These are phyloP conservation scores for Cephus nigrinus DNA, from an alignment of 2,888 invertebrate genomes.

Conservation along the genomic window DNA sequence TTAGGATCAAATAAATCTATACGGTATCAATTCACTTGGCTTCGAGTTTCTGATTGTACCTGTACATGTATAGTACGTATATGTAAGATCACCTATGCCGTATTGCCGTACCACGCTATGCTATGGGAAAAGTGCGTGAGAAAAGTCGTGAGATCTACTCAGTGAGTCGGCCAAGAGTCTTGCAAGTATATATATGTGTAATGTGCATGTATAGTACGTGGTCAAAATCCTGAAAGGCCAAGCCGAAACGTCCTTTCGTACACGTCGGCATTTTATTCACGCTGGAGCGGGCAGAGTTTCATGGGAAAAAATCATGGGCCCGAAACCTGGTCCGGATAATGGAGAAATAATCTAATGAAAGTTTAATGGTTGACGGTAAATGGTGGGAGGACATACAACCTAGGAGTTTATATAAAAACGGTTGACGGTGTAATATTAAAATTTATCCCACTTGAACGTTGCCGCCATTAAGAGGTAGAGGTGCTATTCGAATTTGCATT, in stretches of 20 bases:
- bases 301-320: background rate
- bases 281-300: background rate
- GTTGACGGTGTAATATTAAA: background rate
- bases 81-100: background rate
- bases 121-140: background rate
- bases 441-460: background rate
- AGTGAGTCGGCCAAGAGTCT: background rate
- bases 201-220: background rate
- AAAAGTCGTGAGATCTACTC: background rate
- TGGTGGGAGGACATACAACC: background rate
- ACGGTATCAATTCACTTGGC: background rate
- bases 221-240: background rate
- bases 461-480: background rate
- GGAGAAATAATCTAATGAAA: background rate
- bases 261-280: background rate
- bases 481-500: background rate
- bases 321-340: background rate
- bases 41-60: background rate
- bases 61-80: background rate
- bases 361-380: background rate
- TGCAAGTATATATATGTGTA: too few species aligned
- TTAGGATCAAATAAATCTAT: background rate
- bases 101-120: background rate
- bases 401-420: background rate
- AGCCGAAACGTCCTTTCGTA: background rate